Percentiles rank a stretch among this genome's conserved stretches.
phyloP scores from a whole-genome alignment of 92 coral and sea anemone species.

The Umimayanthus kanabou region DNA sequence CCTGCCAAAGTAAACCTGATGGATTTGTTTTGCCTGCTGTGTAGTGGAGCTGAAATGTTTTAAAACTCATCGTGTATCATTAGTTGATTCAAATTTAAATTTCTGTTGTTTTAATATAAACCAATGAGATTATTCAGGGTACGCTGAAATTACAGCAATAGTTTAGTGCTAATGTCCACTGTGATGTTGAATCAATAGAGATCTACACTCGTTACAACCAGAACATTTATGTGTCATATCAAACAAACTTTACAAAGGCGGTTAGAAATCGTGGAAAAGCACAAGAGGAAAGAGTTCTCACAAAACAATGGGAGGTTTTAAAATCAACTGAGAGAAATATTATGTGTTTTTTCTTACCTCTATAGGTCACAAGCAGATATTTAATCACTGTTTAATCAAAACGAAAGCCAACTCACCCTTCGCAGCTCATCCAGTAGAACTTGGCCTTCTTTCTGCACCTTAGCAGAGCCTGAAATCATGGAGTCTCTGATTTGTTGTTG shows the following conservation, averaged over 20 bases:
- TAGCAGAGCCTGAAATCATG: conserved; percentile 83
- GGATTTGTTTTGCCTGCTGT: no score
- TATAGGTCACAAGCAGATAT: not conserved
- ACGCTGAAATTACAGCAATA: not conserved
- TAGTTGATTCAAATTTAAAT: no score
- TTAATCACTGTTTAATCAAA: not conserved
- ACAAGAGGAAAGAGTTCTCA: not conserved
- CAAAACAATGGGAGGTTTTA: not conserved
- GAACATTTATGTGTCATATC: no score
- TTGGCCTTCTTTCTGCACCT: conserved; percentile 91
- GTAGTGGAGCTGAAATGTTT: no score
- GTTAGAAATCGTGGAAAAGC: not conserved
- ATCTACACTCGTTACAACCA: not conserved
- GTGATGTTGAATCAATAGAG: not conserved
- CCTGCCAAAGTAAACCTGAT: no score
- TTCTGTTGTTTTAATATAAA: no score
- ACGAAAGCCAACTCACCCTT: conserved; percentile 56
- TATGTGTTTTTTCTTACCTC: not conserved
- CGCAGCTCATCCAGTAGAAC: conserved; percentile 81
- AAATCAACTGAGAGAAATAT: not conserved
- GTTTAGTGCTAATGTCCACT: not conserved
- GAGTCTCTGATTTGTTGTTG: conserved; percentile 92
- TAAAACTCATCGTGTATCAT: not conserved
- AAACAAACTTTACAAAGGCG: not conserved
- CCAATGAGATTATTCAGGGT: not conserved